Base-by-base conservation (phyloP, 2,888 invertebrate genomes). In the Drosophila prostipennis region DNA sequence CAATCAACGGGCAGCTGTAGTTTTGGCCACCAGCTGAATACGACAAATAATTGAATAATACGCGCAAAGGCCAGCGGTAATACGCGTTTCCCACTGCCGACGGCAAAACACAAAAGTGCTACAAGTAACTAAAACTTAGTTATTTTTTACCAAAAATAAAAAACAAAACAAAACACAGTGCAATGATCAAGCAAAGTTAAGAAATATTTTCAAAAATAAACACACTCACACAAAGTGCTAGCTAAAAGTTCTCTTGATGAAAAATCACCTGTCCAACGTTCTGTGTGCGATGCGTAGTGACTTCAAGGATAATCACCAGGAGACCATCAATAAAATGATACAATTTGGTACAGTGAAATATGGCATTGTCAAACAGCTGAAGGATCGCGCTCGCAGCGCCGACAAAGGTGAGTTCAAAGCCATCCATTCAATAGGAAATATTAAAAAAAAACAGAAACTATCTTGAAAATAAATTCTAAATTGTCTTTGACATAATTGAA, bases 301-400 rank as follows among this genome's bases (percentile, higher is more conserved):
- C 89, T 92, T 91, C 74, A 92, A 91, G 85, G 91, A 91, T 90
- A 91, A 89, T 90, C 90, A 91, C 90, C 90, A 91, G 91, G 91
- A 91, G 90, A 92, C 92, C 89, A 91, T 91, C 89, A 92, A 90
- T 90, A 93, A 92, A 92, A 94, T 94, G 94, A 93, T 93, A 93
- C 93, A 93, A 93, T 93, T 94, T 93, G 94, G 94, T 91, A 94
- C 93, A 90, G 93, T 94, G 90, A 94, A 94, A 93, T 94, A 93
- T 92, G 93, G 93, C 93, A 94, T 94, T 92, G 93, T 92, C 78
- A 92, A 92, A 89, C 92, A 92, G 83, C 89, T 87, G 90, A 93
- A 84, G 90, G 94, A 80, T 90, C 92, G 91, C 80, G 87, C 91
- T 60, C 84, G 90, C 78, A 91, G 91, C 84, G 86, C 90, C 45